phyloP scores from a whole-genome alignment of 2,888 invertebrate genomes.

The Limulus polyphemus region DNA sequence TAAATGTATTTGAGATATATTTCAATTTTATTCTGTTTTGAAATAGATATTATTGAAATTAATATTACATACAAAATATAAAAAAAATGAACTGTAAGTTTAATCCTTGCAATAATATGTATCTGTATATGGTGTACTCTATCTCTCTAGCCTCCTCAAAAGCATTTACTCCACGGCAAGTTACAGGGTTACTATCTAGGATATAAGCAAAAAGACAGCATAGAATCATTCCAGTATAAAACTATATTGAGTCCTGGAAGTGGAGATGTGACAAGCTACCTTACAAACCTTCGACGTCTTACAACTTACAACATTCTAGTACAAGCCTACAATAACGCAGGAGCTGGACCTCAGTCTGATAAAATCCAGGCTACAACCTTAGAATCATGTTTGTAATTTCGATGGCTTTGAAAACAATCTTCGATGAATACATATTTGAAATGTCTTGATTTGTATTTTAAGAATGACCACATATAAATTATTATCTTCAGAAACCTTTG shows the following conservation, averaged over 20 bases:
- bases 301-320: conserved; percentile 18
- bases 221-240: conserved; percentile 25
- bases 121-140: too few relatives aligned
- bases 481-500: too few relatives aligned
- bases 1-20: too few relatives aligned
- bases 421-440: too few relatives aligned
- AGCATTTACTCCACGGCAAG: conserved; percentile 33
- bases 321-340: conserved; percentile 20
- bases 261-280: conserved; percentile 9
- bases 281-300: conserved; percentile 19
- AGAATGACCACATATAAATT: too few relatives aligned
- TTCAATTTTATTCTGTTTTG: too few relatives aligned
- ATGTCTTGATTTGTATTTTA: too few relatives aligned
- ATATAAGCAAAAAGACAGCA: conserved; percentile 30
- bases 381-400: conserved; percentile 15
- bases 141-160: conserved; percentile 31
- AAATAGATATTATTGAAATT: too few relatives aligned
- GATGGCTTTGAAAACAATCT: too few relatives aligned
- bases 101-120: too few relatives aligned
- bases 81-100: too few relatives aligned
- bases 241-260: conserved; percentile 21
- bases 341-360: conserved; percentile 22
- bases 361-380: conserved; percentile 18
- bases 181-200: conserved; percentile 38
- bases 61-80: too few relatives aligned